Base-by-base conservation (phyloP, 1,140 invertebrate species). In the Microplitis demolitor region DNA sequence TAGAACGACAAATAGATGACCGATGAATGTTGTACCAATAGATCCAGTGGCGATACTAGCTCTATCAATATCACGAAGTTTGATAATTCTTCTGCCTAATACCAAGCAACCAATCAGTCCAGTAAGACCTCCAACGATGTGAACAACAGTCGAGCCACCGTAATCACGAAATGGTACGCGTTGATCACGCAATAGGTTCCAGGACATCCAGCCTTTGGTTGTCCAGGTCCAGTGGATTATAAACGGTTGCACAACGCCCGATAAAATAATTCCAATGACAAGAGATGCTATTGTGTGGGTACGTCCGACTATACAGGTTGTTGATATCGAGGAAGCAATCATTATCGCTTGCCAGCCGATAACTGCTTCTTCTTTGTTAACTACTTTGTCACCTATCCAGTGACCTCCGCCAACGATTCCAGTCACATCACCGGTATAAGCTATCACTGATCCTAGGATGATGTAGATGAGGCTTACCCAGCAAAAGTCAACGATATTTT, bases 201-300 rank as follows among this genome's bases (percentile, higher is more conserved):
- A 14, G 0, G 61, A 39, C 73, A 83, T 79, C 82, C 82, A 83
- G 11, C 81, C 82, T 4, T 75, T 14, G 0, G 69, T 45, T 0
- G 74, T 78, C 79, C 78, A 82, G 2, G 71, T 66, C 81, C 82
- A 83, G 24, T 82, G 80, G 4, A 83, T 78, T 4, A 82, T n/a
- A 33, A 83, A 66, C 0, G 82, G 82, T 62, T 82, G 79, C 11
- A 79, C 8, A 8, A 82, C 16, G 0, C 77, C 78, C 4, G 76
- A 69, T 1, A 79, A 37, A 11, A 82, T 31, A 4, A 72, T 50
- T 16, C 73, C 72, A 16, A 72, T 61, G 6, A 77, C 11, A 0
- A 83, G 66, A 31, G 79, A 78, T 8, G 76, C 78, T 13, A 77
- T 31, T 2, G 73, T 71, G 9, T 81, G 81, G n/a, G 76, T 77